Evolutionary conservation across 2,797 vertebrate genomes (phyloP).

Genomic region (Eulemur rubriventer): DNA sequence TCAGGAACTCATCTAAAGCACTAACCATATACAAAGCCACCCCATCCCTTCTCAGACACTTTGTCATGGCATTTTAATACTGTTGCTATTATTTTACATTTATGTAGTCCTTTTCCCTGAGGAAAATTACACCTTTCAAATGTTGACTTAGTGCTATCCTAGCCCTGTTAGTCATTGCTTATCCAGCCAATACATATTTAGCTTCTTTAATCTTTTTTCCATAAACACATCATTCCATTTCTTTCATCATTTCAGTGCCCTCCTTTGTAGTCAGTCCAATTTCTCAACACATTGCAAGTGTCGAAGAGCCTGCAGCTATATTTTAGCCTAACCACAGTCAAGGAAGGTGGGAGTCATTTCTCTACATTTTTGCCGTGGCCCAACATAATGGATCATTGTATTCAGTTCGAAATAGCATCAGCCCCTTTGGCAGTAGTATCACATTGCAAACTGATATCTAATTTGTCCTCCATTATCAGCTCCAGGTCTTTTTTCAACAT

Average conservation of each 20-base stretch:
- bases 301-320: background rate
- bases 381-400: constrained; percentile 40
- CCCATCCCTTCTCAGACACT: background rate
- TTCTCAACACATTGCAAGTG: constrained; percentile 43
- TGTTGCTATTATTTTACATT: constrained; percentile 2
- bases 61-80: background rate
- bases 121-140: constrained; percentile 30
- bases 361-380: constrained; percentile 21
- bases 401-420: constrained; percentile 48
- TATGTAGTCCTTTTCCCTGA: background rate
- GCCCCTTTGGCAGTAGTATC: background rate
- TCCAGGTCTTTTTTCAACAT: constrained; percentile 39
- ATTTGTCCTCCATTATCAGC: constrained; percentile 64
- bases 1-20: background rate
- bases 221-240: constrained; percentile 9
- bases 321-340: background rate
- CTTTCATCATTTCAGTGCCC: constrained; percentile 43
- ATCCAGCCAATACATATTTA: background rate
- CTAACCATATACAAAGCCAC: background rate
- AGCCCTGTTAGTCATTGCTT: constrained; percentile 3
- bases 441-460: constrained; percentile 28
- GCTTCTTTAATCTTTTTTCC: constrained; percentile 36
- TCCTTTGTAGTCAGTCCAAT: background rate
- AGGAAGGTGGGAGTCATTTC: constrained; percentile 30
- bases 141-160: background rate